Evolutionary conservation across 1,140 invertebrate genomes (phyloP), one percentile per base, ranked within the genome.

Genomic region (Augochlora pura): DNA sequence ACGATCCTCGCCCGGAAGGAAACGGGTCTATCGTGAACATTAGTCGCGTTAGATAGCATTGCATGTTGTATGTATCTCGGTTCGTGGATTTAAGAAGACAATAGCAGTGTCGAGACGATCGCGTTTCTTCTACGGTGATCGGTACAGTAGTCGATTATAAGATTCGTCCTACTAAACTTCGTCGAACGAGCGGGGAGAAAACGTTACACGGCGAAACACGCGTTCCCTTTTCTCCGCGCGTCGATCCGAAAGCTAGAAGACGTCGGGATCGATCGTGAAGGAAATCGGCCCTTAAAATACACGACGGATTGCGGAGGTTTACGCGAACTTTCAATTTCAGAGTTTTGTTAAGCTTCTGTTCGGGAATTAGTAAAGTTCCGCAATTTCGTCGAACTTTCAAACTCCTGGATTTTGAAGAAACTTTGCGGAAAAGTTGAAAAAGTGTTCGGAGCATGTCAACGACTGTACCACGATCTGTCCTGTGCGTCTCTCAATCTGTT

Each of bases 21-120:
- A 46, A 79, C 46, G 77, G 38, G 25, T 63, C 38, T 79, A 39
- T 38, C 38, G 63, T 21, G 77, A 60, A 60, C 39, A 60, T 79
- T 74, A 77, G 73, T 69, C 54, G 60, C 62, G 79, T 78, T 78
- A 81, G 72, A 77, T 81, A 84, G 74, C 81, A 70, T 49, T 85
- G 70, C 82, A 84, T 84, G 84, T 81, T 80, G 69, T 81, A 74
- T 80, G 66, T 74, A 65, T 80, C 71, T 77, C 72, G 57, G 66
- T 84, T 84, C 71, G 70, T 57, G 66, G 76, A 71, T 84, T 64
- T 81, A 52, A 85, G 57, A 77, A 81, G 82, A 85, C 82, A 85
- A 85, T 85, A 85, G 63, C 57, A 60, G 59, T n/a, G 32, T 79
- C 54, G 42, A 46, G 54, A 62, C 54, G 54, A 49, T 80, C 54